Evolutionary conservation across 92 coral and sea anemone species (phyloP).

Genomic region (Actinostola sp.): DNA sequence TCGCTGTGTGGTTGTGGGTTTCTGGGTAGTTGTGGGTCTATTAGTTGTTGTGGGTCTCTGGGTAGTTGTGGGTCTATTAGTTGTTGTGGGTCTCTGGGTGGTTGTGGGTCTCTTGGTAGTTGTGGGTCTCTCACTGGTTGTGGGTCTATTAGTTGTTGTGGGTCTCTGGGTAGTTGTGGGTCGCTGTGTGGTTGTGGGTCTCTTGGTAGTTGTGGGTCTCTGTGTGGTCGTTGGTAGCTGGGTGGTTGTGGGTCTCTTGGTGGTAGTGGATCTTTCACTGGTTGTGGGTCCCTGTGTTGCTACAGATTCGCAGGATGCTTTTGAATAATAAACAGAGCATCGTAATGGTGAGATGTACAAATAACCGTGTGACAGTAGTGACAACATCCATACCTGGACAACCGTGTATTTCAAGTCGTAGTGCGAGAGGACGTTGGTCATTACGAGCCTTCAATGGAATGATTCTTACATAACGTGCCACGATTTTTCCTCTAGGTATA

Average conservation of each 20-base stretch:
- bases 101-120: constrained; percentile 13
- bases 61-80: constrained; percentile 18
- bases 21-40: constrained; percentile 21
- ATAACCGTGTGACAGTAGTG: too few relatives aligned
- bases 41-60: constrained; percentile 17
- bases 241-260: too few relatives aligned
- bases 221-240: too few relatives aligned
- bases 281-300: constrained; percentile 31
- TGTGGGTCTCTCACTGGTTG: too few relatives aligned
- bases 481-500: constrained; percentile 30
- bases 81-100: constrained; percentile 12
- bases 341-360: too few relatives aligned
- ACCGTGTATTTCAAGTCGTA: constrained; percentile 62
- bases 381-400: constrained; percentile 55
- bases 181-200: too few relatives aligned
- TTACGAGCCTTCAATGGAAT: constrained; percentile 33
- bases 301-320: constrained; percentile 7
- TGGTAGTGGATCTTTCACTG: too few relatives aligned
- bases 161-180: constrained; percentile 22
- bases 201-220: too few relatives aligned
- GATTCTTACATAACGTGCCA: constrained; percentile 48
- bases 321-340: not conserved
- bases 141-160: constrained; percentile 13
- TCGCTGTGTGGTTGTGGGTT: constrained; percentile 22
- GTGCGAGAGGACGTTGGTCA: constrained; percentile 40